A percentile compares a stretch with the other conserved stretches of the same genome.
Evolutionary conservation across 2,888 invertebrate genomes (phyloP).

Genomic region (Cosmopolites sordidus): DNA sequence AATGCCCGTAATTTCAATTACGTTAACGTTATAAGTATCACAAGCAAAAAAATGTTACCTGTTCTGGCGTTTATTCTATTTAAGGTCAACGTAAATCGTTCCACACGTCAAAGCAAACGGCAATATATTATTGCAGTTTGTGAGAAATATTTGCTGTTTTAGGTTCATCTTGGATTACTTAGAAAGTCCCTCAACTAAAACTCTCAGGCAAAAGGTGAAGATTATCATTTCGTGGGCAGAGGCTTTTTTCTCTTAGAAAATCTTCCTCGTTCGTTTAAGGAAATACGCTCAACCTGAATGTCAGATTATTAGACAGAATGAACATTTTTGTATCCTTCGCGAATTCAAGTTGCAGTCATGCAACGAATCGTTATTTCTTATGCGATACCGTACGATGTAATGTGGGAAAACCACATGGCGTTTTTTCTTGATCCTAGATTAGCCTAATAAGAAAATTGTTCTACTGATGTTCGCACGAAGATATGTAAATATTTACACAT

Average conservation of each 20-base stretch:
- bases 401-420: neutral
- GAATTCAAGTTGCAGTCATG: neutral
- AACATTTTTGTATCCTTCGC: neutral
- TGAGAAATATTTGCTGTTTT: too few relatives aligned
- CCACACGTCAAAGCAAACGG: too few relatives aligned
- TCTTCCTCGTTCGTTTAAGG: slow-evolving; percentile 1
- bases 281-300: neutral
- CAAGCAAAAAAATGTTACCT: too few relatives aligned
- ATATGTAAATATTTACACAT: neutral
- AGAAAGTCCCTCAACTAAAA: neutral
- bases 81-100: too few relatives aligned
- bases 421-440: neutral
- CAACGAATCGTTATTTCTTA: neutral
- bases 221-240: slow-evolving; percentile 22
- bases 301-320: neutral
- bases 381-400: neutral
- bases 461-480: neutral
- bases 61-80: too few relatives aligned
- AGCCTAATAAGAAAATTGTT: neutral
- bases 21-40: neutral
- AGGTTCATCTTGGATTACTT: too few relatives aligned
- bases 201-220: slow-evolving; percentile 17
- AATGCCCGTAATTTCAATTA: neutral
- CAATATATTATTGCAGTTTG: too few relatives aligned
- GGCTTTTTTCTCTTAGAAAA: neutral